Percentiles rank a stretch among this genome's conserved stretches.
Evolutionary conservation across 2,888 invertebrate species (phyloP).

Genomic region (Athalia rosae): DNA sequence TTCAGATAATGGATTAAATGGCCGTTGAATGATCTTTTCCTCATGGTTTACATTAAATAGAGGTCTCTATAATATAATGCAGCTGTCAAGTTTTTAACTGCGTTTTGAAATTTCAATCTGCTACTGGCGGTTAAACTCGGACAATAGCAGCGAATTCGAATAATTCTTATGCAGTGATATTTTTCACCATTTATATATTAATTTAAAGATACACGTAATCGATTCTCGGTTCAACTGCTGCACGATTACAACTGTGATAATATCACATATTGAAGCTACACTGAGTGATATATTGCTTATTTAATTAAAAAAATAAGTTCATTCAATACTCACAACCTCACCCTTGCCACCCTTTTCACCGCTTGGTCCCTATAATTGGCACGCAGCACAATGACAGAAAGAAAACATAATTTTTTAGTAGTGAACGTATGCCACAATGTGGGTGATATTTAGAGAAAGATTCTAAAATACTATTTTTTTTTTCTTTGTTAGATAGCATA

Average conservation of each 20-base stretch:
- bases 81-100: too few relatives aligned
- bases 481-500: background rate
- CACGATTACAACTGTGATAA: background rate
- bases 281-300: background rate
- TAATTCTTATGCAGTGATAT: too few relatives aligned
- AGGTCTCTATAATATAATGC: too few relatives aligned
- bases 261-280: constrained; percentile 1
- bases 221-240: background rate
- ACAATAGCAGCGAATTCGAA: too few relatives aligned
- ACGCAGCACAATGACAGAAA: constrained; percentile 47
- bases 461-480: background rate
- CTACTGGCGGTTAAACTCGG: too few relatives aligned
- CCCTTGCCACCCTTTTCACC: constrained; percentile 94
- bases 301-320: constrained; percentile 1
- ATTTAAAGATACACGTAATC: too few relatives aligned
- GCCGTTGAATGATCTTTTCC: too few relatives aligned
- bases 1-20: too few relatives aligned
- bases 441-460: background rate
- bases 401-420: background rate
- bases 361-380: constrained; percentile 84
- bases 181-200: too few relatives aligned
- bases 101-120: too few relatives aligned
- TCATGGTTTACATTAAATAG: too few relatives aligned
- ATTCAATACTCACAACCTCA: constrained; percentile 81
- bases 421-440: background rate